Evolutionary conservation across 2,113 vertebrate species (phyloP).

Genomic region (Casuarius casuarius): DNA sequence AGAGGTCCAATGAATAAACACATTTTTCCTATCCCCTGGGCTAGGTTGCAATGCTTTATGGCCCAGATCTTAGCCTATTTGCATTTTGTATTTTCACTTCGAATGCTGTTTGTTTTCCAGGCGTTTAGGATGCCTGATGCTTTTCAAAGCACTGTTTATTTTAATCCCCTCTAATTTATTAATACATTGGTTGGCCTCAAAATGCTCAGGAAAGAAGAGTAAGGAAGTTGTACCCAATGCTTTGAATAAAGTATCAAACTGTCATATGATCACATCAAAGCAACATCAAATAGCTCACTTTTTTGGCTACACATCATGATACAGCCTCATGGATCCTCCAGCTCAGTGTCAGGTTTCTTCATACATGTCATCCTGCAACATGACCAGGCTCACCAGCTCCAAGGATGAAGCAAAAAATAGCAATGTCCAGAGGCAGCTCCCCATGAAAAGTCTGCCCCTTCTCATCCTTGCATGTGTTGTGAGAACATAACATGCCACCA

Average conservation of each 20-base stretch:
- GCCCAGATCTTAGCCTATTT: slow-evolving; percentile 64
- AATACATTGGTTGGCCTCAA: slow-evolving; percentile 59
- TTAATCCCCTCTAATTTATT: slow-evolving; percentile 70
- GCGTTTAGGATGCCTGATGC: slow-evolving; percentile 64
- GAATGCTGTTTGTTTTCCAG: slow-evolving; percentile 62
- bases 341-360: not conserved
- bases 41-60: slow-evolving; percentile 50
- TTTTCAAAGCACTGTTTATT: slow-evolving; percentile 72
- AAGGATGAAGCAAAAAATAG: slow-evolving; percentile 8
- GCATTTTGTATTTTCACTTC: slow-evolving; percentile 58
- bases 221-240: slow-evolving; percentile 51
- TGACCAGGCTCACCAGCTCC: not conserved
- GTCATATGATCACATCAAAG: slow-evolving; percentile 62
- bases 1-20: not conserved
- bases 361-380: not conserved
- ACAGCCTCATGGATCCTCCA: not conserved
- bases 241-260: slow-evolving; percentile 61
- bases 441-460: not conserved
- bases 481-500: not conserved
- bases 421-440: not conserved
- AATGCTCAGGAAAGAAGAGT: slow-evolving; percentile 45
- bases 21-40: not conserved
- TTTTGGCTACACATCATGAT: not conserved
- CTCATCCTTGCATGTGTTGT: fast-evolving
- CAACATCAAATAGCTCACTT: slow-evolving; percentile 34